phyloP scores from a whole-genome alignment of 2,113 vertebrate species.

The Microtus ochrogaster region DNA sequence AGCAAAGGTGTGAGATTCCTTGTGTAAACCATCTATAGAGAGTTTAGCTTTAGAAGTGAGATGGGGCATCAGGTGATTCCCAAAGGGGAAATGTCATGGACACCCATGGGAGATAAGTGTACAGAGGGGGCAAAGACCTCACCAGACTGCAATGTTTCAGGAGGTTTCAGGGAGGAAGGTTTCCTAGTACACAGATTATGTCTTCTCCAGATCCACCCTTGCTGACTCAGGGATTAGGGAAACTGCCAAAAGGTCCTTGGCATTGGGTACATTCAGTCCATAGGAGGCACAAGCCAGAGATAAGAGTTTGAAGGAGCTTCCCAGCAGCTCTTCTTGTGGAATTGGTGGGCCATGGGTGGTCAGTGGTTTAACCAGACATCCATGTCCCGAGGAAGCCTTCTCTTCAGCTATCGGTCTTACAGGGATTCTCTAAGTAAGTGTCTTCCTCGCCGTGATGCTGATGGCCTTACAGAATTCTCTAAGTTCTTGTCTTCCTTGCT shows the following conservation, averaged over 20 bases:
- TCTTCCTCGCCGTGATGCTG: background rate
- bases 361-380: background rate
- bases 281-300: background rate
- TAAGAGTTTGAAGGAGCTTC: background rate
- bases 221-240: background rate
- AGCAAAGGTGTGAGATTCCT: background rate
- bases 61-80: background rate
- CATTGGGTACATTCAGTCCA: background rate
- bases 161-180: background rate
- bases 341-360: background rate
- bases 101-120: background rate
- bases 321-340: background rate
- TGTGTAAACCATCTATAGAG: background rate
- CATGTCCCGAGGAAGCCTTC: background rate
- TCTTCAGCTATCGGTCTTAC: background rate
- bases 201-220: background rate
- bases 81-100: background rate
- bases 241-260: background rate
- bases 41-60: background rate
- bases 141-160: background rate
- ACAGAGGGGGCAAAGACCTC: background rate
- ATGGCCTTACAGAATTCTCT: background rate
- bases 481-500: background rate
- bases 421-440: background rate
- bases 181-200: background rate